Conservation (phyloP, 1,140 invertebrate genomes). For the Zaprionus camerounensis region DNA sequence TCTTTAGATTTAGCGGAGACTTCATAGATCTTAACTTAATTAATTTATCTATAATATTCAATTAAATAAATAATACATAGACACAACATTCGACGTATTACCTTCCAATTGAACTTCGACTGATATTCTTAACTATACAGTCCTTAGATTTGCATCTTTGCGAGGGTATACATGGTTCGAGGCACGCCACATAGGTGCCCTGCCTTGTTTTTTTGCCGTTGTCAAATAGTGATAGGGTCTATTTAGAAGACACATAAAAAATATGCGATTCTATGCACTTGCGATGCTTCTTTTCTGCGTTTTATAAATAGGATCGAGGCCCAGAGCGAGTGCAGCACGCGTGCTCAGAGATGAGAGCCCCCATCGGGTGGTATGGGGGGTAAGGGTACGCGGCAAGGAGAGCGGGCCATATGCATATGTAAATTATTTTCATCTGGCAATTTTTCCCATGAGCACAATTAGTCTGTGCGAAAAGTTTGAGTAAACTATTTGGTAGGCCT, state of each 20-base stretch:
- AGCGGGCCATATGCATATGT: conserved; percentile 24
- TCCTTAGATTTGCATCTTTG: background rate
- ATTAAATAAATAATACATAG: no score
- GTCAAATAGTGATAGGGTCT: conserved; percentile 32
- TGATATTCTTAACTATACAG: background rate
- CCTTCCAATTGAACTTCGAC: background rate
- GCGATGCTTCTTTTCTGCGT: conserved; percentile 9
- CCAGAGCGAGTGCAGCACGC: conserved; percentile 33
- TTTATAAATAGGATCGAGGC: conserved; percentile 54
- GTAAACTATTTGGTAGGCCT: conserved; percentile 37
- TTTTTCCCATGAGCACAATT: conserved; percentile 42
- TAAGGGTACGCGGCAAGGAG: background rate
- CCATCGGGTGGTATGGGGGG: background rate
- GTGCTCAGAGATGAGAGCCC: conserved; percentile 16
- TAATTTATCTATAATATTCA: no score
- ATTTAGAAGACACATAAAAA: conserved; percentile 38
- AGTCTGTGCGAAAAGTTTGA: conserved; percentile 49
- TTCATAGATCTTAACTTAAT: no score
- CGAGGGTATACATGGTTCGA: background rate
- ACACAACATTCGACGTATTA: no score
- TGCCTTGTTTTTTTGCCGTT: conserved; percentile 1
- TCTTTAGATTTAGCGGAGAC: no score
- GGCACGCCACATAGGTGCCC: background rate
- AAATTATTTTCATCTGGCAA: conserved; percentile 44
- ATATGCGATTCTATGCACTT: conserved; percentile 31